A percentile compares a stretch with the other conserved stretches of the same genome.
Evolutionary conservation across 2,888 invertebrate genomes (phyloP).

Genomic region (Nomada goodeniana): DNA sequence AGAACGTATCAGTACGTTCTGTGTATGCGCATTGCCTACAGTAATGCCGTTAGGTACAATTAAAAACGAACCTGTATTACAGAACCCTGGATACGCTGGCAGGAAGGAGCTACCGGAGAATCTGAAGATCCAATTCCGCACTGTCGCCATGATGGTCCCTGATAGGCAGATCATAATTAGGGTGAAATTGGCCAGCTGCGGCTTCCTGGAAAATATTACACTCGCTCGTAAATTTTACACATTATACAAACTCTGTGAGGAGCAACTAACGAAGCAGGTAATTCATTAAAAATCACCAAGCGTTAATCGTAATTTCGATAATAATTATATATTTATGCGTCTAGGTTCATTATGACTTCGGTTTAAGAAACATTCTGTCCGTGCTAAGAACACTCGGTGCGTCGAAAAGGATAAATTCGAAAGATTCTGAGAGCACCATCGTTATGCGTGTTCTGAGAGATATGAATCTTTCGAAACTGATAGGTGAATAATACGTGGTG

Average conservation of each 20-base stretch:
- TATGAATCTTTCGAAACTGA: slow-evolving; percentile 98
- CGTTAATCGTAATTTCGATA: background rate
- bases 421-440: slow-evolving; percentile 97
- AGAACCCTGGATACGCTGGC: slow-evolving; percentile 99
- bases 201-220: slow-evolving; percentile 97
- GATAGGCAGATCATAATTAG: slow-evolving; percentile 98
- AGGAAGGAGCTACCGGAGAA: slow-evolving; percentile 98
- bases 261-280: slow-evolving; percentile 98
- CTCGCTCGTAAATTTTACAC: slow-evolving; percentile 98
- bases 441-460: slow-evolving; percentile 98
- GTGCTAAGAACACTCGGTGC: slow-evolving; percentile 97
- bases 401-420: slow-evolving; percentile 94
- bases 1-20: too few relatives aligned
- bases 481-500: slow-evolving; percentile 83
- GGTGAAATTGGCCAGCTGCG: slow-evolving; percentile 97
- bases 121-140: slow-evolving; percentile 98
- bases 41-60: background rate
- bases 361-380: slow-evolving; percentile 96
- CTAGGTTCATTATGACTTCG: slow-evolving; percentile 99
- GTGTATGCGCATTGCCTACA: too few relatives aligned
- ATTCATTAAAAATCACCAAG: background rate
- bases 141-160: slow-evolving; percentile 99
- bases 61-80: slow-evolving; percentile 29
- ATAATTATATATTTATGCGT: slow-evolving; percentile 7
- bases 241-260: slow-evolving; percentile 97